Evolutionary conservation across 2,113 vertebrate genomes (phyloP).

Genomic region (Gopherus evgoodei): DNA sequence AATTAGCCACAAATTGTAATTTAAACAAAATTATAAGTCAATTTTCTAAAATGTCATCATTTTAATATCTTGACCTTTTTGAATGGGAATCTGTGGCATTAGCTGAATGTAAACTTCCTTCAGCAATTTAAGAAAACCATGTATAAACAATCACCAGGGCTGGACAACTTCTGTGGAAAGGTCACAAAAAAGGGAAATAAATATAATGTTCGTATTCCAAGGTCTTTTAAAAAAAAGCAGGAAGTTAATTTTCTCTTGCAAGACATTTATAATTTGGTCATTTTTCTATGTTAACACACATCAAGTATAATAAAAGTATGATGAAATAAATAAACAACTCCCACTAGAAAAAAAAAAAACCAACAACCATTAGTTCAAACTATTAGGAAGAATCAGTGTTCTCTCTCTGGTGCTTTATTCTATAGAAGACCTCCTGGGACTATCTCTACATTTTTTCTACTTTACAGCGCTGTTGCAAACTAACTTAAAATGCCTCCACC

Average conservation of each 20-base stretch:
- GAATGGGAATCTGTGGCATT: background rate
- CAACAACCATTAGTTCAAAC: background rate
- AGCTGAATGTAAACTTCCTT: background rate
- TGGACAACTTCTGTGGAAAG: slow-evolving; percentile 15
- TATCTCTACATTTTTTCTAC: background rate
- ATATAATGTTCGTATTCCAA: background rate
- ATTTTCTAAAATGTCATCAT: background rate
- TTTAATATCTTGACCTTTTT: background rate
- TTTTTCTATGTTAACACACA: background rate
- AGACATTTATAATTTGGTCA: background rate
- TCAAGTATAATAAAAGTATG: background rate
- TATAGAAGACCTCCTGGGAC: background rate
- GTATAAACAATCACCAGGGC: slow-evolving; percentile 28
- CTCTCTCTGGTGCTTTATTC: background rate
- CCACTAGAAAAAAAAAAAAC: background rate
- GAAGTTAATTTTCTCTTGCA: background rate
- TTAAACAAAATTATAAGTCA: background rate
- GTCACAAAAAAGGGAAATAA: slow-evolving; percentile 32
- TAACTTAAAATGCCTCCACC: background rate
- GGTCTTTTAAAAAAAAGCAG: background rate
- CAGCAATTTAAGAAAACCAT: background rate
- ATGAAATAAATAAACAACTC: background rate
- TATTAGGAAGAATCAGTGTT: background rate
- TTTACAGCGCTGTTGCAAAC: background rate
- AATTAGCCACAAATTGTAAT: background rate